Base-by-base conservation (phyloP, 2,113 vertebrate species). In the Melanerpes aurifrons region DNA sequence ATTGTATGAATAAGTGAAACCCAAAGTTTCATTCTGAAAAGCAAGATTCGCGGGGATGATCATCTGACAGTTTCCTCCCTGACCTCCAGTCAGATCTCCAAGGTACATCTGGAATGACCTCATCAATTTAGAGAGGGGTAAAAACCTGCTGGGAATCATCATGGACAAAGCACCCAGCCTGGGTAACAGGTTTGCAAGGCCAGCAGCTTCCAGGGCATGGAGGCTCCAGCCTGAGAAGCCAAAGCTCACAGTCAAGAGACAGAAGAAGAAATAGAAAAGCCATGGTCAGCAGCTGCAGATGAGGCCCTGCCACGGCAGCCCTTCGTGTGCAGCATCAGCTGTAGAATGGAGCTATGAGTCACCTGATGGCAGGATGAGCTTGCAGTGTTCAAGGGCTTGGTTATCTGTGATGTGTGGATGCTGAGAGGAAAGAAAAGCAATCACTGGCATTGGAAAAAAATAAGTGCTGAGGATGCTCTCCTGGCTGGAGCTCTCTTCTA, bases 81-180 rank as follows among this genome's bases (percentile, higher is more conserved):
- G 63, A 54, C 54, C 12, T 2, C 4, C 29, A 54, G 28, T 69
- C 76, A 67, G 8, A 67, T 28, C 66, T 80, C 4, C 19, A 67
- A 63, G 10, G 13, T 18, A 62, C 11, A 61, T 11, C 4, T 88
- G 43, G 15, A 82, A 86, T 35, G 19, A 64, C 13, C 9, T 2
- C 28, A 53, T 31, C 7, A 29, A 47, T 53, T 16, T 16, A 28
- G 11, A 28, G 11, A 74, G 2, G 5, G 0, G 0, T 10, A 75
- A 72, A 81, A 71, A 64, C 31, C 31, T 59, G 47, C 15, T 7
- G 4, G 10, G 18, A 53, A 9, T 5, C 4, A 45, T 31, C 64
- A 59, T 7, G 3, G 50, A 66, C 10, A 86, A 79, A 73, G 13
- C 78, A 82, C 29, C 25, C 3, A 32, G 6, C 59, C 8, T 76